phyloP scores from a whole-genome alignment of 2,888 invertebrate genomes.

The Crossocerus cetratus region DNA sequence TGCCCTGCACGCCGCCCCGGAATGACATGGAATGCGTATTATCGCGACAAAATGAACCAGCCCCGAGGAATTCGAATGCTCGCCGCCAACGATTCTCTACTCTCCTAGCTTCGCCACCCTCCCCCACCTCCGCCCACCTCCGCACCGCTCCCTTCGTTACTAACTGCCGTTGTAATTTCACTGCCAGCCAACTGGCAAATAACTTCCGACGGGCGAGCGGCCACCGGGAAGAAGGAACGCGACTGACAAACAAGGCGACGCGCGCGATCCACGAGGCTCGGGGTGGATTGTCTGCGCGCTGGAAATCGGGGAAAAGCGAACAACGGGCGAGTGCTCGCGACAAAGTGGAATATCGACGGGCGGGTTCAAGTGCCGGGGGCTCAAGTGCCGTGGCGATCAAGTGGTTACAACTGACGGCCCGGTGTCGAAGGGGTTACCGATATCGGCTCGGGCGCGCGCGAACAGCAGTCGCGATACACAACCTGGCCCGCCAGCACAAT shows the following conservation, averaged over 20 bases:
- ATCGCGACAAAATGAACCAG: conserved; percentile 61
- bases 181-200: neutral
- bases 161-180: neutral
- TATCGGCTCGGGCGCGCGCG: conserved; percentile 45
- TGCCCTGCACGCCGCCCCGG: conserved; percentile 52
- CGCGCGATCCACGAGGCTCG: no score
- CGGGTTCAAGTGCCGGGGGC: conserved; percentile 47
- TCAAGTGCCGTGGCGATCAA: conserved; percentile 41
- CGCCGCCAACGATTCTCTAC: conserved; percentile 9
- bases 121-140: neutral
- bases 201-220: neutral
- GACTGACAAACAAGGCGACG: neutral
- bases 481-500: conserved; percentile 35
- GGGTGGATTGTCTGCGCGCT: neutral
- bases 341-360: conserved; percentile 48
- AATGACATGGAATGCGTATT: conserved; percentile 60
- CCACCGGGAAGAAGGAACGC: neutral
- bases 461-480: conserved; percentile 57
- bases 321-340: conserved; percentile 21
- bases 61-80: conserved; percentile 46
- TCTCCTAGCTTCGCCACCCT: neutral
- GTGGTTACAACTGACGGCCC: conserved; percentile 45
- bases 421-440: conserved; percentile 30
- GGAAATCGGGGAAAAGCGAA: neutral
- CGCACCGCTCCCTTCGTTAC: neutral